phyloP scores from a whole-genome alignment of 2,888 invertebrate species.

The Apantesis nais region DNA sequence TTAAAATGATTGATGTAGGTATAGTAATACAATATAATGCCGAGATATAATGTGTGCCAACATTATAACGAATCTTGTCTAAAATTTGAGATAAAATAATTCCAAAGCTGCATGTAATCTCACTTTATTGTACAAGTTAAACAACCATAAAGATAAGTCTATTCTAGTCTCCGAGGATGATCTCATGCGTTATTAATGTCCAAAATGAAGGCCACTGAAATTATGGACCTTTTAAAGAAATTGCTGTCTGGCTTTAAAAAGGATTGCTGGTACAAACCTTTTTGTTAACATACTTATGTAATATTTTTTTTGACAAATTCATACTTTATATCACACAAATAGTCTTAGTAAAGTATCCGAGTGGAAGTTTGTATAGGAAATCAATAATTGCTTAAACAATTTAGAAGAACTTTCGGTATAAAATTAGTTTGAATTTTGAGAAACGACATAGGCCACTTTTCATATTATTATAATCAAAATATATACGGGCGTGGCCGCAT shows the following conservation, averaged over 20 bases:
- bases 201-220: slow-evolving; percentile 31
- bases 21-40: not conserved
- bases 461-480: no score
- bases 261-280: not conserved
- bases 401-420: no score
- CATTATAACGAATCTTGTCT: not conserved
- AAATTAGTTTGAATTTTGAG: no score
- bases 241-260: slow-evolving; percentile 27
- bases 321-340: not conserved
- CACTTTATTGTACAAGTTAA: slow-evolving; percentile 11
- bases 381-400: no score
- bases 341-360: not conserved
- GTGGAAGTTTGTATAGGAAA: no score
- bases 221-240: slow-evolving; percentile 44
- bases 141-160: slow-evolving; percentile 19
- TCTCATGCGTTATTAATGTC: slow-evolving; percentile 34
- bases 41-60: not conserved
- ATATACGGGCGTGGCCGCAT: no score
- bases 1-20: not conserved
- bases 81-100: slow-evolving; percentile 7
- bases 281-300: not conserved
- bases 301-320: not conserved
- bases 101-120: slow-evolving; percentile 1
- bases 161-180: slow-evolving; percentile 16
- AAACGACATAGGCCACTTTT: no score